These are phyloP conservation scores for Nephotettix cincticeps DNA, from an alignment of 1,140 invertebrate genomes.

Conservation along the genomic window DNA sequence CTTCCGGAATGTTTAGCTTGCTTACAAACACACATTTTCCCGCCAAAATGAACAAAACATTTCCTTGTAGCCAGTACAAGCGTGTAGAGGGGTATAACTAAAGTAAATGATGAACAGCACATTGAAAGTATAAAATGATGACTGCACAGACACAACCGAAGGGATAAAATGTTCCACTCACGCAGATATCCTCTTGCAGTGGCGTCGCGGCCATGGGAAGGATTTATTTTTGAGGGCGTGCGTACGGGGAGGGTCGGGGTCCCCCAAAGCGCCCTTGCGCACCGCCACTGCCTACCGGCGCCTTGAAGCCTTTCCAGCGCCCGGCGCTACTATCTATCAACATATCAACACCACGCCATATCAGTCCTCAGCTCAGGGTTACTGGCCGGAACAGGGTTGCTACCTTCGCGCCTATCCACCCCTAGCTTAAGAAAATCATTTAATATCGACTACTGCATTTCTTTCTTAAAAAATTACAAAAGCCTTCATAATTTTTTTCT, in stretches of 20 bases:
- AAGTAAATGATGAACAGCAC: conserved; percentile 26
- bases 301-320: conserved; percentile 34
- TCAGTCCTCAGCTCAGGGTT: background rate
- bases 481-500: too few relatives aligned
- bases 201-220: conserved; percentile 1
- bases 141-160: conserved; percentile 18
- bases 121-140: conserved; percentile 26
- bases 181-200: conserved; percentile 4
- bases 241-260: conserved; percentile 26
- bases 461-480: too few relatives aligned
- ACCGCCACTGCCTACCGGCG: conserved; percentile 20
- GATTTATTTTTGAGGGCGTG: conserved; percentile 26
- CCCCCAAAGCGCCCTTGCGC: conserved; percentile 10
- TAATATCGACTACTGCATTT: too few relatives aligned
- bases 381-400: too few relatives aligned
- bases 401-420: too few relatives aligned
- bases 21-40: conserved; percentile 13
- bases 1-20: background rate
- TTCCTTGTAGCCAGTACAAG: conserved; percentile 8
- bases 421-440: too few relatives aligned
- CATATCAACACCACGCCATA: background rate
- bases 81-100: conserved; percentile 1
- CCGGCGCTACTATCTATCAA: conserved; percentile 23
- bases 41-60: conserved; percentile 18
- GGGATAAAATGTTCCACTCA: conserved; percentile 12